Evolutionary conservation across 1,140 invertebrate genomes (phyloP), one percentile per base, ranked within the genome.

Genomic region (Centruroides vittatus): DNA sequence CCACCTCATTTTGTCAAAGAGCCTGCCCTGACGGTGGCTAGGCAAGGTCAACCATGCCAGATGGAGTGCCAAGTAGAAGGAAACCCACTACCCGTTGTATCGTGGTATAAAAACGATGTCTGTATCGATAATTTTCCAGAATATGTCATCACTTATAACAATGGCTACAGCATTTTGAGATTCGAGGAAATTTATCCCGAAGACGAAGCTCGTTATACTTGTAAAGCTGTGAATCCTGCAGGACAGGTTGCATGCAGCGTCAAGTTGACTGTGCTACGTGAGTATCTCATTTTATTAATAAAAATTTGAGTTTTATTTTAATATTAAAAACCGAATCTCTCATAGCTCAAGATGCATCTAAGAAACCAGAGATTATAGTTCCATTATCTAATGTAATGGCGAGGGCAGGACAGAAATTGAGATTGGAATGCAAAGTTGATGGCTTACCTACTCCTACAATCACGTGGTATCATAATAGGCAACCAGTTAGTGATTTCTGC

Each of bases 51-150:
- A 35, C 71, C 79, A 0, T 81, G 83, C 70, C 78, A 80, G 67
- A 81, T 91, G 61, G 78, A 83, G 57, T 89, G 87, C 61, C 73
- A 88, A 71, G 76, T 96, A 35, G 82, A 83, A 5, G 90, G 88
- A 59, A 90, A 92, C 77, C 92, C 92, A 0, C 84, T 83, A 75
- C 88, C 91, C 58, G 80, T 81, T 70, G 81, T 84, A 67, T 74
- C 90, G 59, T 96, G 93, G 93, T 95, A 94, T 73, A 92, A 86
- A 72, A 90, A 96, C 74, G 93, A 93, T 3, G 72, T 76, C 0
- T 86, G 86, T 66, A 80, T 91, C 51, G 84, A 86, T 67, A 82
- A 82, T 72, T 84, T 85, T 88, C 71, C 80, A 87, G 67, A 76
- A 94, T 68, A 82, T 83, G 52, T 83, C 84, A 60, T 87, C 85